These are phyloP conservation scores for Notocelia uddmanniana DNA, from an alignment of 2,888 invertebrate species.

Conservation along the genomic window DNA sequence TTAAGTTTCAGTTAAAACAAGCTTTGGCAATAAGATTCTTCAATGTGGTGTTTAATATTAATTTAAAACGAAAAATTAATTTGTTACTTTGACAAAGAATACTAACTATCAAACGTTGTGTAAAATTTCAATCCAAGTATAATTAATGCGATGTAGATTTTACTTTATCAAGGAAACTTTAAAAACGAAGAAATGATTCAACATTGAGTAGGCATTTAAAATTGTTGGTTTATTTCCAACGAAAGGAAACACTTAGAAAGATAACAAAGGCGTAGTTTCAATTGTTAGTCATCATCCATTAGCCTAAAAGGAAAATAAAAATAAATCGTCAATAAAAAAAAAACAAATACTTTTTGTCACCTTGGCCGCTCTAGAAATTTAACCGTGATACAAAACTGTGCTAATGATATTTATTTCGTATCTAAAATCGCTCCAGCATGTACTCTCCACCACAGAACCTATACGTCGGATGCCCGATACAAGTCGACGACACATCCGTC, in stretches of 20 bases:
- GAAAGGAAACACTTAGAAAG: slow-evolving; percentile 30
- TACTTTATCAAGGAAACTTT: slow-evolving; percentile 11
- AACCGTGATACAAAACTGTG: slow-evolving; percentile 79
- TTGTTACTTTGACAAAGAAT: slow-evolving; percentile 15
- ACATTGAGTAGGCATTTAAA: slow-evolving; percentile 29
- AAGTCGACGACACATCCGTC: slow-evolving; percentile 27
- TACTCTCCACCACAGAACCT: slow-evolving; percentile 34
- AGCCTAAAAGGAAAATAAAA: slow-evolving; percentile 53
- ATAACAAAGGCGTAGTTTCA: slow-evolving; percentile 42
- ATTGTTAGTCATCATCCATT: slow-evolving; percentile 46
- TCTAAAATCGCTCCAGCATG: slow-evolving; percentile 72
- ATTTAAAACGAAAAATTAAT: slow-evolving; percentile 18
- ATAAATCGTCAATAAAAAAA: slow-evolving; percentile 64
- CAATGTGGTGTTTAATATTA: neutral
- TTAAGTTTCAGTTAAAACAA: slow-evolving; percentile 17
- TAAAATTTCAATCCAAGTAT: neutral
- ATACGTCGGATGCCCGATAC: slow-evolving; percentile 11
- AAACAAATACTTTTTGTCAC: slow-evolving; percentile 70
- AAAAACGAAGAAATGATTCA: slow-evolving; percentile 10
- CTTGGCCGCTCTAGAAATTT: slow-evolving; percentile 74
- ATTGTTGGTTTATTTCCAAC: slow-evolving; percentile 35
- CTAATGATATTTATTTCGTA: slow-evolving; percentile 79
- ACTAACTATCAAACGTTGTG: neutral
- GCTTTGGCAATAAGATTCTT: slow-evolving; percentile 16
- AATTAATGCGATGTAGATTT: neutral